A percentile compares a stretch with the other conserved stretches of the same genome.
phyloP scores from a whole-genome alignment of 2,888 invertebrate genomes.

The Holacanthella duospinosa region DNA sequence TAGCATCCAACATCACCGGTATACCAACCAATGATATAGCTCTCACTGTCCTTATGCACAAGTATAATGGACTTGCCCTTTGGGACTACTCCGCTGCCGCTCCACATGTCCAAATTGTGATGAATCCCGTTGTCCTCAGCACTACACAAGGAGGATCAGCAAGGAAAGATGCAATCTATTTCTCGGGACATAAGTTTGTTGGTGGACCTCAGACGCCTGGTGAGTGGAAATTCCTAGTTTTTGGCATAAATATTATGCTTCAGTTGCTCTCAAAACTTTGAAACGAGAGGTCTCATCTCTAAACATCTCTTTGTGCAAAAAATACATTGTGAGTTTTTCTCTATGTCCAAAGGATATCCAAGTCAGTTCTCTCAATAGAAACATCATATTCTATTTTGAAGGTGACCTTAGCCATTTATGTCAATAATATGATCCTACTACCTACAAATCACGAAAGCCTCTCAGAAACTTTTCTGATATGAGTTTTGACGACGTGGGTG shows the following conservation, averaged over 20 bases:
- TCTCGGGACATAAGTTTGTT: conserved; percentile 81
- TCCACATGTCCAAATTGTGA: conserved; percentile 65
- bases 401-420: background rate
- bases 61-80: conserved; percentile 44
- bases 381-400: background rate
- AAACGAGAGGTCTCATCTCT: background rate
- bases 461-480: too few species aligned
- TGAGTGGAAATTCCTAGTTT: conserved; percentile 19
- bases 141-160: conserved; percentile 54
- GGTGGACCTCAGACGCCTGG: conserved; percentile 81
- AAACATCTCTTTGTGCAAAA: background rate
- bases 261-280: background rate
- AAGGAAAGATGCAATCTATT: conserved; percentile 82
- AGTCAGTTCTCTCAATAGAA: too few species aligned
- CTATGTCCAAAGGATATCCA: too few species aligned
- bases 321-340: too few species aligned
- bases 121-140: conserved; percentile 55
- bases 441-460: background rate
- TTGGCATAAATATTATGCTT: conserved; percentile 2
- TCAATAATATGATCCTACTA: conserved; percentile 4
- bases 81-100: conserved; percentile 83
- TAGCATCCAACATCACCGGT: conserved; percentile 81
- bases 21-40: conserved; percentile 68
- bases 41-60: conserved; percentile 63
- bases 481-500: too few species aligned